These are phyloP conservation scores for Cactoblastis cactorum DNA, from an alignment of 2,888 invertebrate species.

Conservation along the genomic window DNA sequence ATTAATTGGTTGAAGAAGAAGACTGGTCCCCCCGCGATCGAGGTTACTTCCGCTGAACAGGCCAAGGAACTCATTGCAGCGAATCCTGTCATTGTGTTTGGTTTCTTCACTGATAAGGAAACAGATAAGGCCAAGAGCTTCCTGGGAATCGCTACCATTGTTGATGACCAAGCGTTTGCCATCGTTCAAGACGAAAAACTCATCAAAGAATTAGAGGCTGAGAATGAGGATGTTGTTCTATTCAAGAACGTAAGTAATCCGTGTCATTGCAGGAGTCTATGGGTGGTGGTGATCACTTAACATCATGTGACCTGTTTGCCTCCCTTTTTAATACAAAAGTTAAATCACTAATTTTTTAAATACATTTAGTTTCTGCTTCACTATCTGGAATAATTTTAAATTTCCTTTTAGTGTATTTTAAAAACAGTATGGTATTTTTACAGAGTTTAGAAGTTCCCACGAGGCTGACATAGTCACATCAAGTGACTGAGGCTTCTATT, in stretches of 20 bases:
- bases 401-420: too few species aligned
- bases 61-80: constrained; percentile 90
- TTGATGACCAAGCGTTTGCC: constrained; percentile 95
- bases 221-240: constrained; percentile 88
- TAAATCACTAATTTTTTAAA: too few species aligned
- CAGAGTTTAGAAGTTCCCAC: too few species aligned
- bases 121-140: constrained; percentile 91
- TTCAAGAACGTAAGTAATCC: constrained; percentile 93
- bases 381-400: too few species aligned
- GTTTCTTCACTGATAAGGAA: constrained; percentile 92
- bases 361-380: too few species aligned
- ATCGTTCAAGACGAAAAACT: constrained; percentile 89
- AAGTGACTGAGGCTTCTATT: too few species aligned
- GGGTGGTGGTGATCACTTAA: too few species aligned
- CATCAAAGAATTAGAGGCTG: constrained; percentile 87
- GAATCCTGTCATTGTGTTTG: constrained; percentile 90
- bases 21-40: constrained; percentile 96
- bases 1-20: constrained; percentile 97
- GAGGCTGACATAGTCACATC: too few species aligned
- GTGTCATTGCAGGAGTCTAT: too few species aligned
- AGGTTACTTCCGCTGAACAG: constrained; percentile 87
- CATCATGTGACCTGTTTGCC: too few species aligned
- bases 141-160: constrained; percentile 86
- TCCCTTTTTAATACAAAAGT: too few species aligned
- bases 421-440: too few species aligned